phyloP scores from a whole-genome alignment of 2,888 invertebrate genomes.

The Agrotis segetum region DNA sequence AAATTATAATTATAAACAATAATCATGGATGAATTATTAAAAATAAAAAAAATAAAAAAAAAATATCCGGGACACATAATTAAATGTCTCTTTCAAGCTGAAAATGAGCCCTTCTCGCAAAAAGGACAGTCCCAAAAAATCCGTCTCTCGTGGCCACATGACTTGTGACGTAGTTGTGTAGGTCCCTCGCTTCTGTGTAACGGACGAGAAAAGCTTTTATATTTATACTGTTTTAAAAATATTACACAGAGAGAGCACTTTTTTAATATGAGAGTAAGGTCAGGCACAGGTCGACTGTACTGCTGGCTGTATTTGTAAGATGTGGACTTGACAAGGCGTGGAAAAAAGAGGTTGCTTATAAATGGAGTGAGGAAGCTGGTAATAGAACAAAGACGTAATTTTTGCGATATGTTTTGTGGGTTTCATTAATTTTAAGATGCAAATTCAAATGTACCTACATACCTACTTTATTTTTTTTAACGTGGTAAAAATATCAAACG shows the following conservation, averaged over 20 bases:
- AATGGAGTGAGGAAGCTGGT: slow-evolving; percentile 1
- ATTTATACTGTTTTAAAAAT: slow-evolving; percentile 56
- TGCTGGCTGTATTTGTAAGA: slow-evolving; percentile 8
- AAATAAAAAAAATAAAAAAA: too few species aligned
- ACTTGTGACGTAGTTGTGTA: slow-evolving; percentile 29
- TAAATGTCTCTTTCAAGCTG: not conserved
- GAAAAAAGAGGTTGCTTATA: slow-evolving; percentile 16
- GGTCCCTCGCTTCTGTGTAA: slow-evolving; percentile 31
- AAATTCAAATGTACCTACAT: not conserved
- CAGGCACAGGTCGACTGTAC: slow-evolving; percentile 17
- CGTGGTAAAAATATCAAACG: too few species aligned
- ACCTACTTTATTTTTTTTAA: too few species aligned
- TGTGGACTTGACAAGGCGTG: not conserved
- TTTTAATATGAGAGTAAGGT: slow-evolving; percentile 46
- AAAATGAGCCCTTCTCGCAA: not conserved
- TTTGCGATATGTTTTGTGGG: not conserved
- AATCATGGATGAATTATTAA: too few species aligned
- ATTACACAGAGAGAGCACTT: slow-evolving; percentile 34
- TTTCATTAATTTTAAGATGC: not conserved
- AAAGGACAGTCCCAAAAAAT: slow-evolving; percentile 21
- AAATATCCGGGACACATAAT: too few species aligned
- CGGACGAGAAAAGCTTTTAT: slow-evolving; percentile 43
- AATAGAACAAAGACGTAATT: not conserved
- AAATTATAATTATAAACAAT: too few species aligned
- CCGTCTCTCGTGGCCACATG: not conserved